phyloP scores from a whole-genome alignment of 1,140 invertebrate genomes.

The Drosophila bocqueti region DNA sequence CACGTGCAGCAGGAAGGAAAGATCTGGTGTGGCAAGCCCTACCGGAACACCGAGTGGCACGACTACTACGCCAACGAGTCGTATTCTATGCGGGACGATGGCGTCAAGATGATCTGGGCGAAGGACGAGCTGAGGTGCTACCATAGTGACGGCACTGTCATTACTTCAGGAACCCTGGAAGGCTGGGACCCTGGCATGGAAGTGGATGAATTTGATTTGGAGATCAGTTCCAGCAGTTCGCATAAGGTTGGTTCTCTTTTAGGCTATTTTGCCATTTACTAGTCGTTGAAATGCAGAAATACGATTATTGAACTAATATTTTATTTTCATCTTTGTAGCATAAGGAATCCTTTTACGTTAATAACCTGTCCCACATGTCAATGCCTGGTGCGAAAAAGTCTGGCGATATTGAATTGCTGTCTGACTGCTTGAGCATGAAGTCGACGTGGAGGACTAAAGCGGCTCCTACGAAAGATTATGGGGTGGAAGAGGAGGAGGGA shows the following conservation, averaged over 20 bases:
- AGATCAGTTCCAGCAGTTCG: slow-evolving; percentile 70
- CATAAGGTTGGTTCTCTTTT: slow-evolving; percentile 22
- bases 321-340: background rate
- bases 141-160: slow-evolving; percentile 70
- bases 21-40: slow-evolving; percentile 60
- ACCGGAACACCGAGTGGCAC: slow-evolving; percentile 68
- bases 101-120: slow-evolving; percentile 70
- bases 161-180: slow-evolving; percentile 34
- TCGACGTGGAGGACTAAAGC: background rate
- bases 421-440: background rate
- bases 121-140: slow-evolving; percentile 56
- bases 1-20: slow-evolving; percentile 36
- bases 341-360: slow-evolving; percentile 19
- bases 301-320: background rate
- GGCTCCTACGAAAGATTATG: background rate
- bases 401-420: background rate
- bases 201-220: slow-evolving; percentile 50
- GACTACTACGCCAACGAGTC: slow-evolving; percentile 76
- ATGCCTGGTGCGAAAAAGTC: accelerated
- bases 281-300: background rate
- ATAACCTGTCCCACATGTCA: slow-evolving; percentile 2
- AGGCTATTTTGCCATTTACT: background rate
- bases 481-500: slow-evolving; percentile 25
- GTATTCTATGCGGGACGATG: slow-evolving; percentile 72
- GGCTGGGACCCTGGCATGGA: slow-evolving; percentile 40